phyloP scores from a whole-genome alignment of 2,113 vertebrate genomes.

The Thomomys bottae region DNA sequence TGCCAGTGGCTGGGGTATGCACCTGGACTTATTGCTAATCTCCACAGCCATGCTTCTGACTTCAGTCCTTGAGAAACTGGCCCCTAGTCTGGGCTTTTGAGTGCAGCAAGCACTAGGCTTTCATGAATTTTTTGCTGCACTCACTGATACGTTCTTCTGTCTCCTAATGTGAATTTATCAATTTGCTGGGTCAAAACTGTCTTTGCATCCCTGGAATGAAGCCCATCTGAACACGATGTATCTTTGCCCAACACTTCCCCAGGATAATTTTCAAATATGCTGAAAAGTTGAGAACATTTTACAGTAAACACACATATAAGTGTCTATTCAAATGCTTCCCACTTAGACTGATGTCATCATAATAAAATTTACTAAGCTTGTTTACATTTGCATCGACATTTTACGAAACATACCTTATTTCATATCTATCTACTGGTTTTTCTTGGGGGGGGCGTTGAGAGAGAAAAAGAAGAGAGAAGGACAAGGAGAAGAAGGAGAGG shows the following conservation, averaged over 20 bases:
- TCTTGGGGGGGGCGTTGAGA: neutral
- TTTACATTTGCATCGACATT: neutral
- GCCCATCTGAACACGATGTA: neutral
- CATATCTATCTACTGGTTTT: neutral
- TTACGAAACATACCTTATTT: neutral
- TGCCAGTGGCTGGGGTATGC: neutral
- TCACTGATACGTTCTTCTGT: too few relatives aligned
- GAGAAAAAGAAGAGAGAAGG: too few relatives aligned
- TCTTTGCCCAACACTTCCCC: neutral
- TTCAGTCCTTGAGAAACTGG: rapidly evolving
- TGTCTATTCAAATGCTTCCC: rapidly evolving
- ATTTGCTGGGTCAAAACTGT: neutral
- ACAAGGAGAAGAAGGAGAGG: too few relatives aligned
- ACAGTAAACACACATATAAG: too few relatives aligned
- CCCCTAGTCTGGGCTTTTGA: too few relatives aligned
- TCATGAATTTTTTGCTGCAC: rapidly evolving
- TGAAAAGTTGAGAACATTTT: neutral
- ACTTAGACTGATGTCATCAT: neutral
- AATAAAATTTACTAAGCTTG: neutral
- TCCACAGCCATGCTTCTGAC: rapidly evolving
- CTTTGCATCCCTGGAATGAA: neutral
- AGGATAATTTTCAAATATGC: neutral
- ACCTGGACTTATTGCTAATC: neutral
- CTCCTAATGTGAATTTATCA: too few relatives aligned
- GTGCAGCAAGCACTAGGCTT: neutral